A percentile compares a stretch with the other conserved stretches of the same genome.
These are phyloP conservation scores for Podargus strigoides DNA, from an alignment of 2,797 vertebrate genomes.

Conservation along the genomic window DNA sequence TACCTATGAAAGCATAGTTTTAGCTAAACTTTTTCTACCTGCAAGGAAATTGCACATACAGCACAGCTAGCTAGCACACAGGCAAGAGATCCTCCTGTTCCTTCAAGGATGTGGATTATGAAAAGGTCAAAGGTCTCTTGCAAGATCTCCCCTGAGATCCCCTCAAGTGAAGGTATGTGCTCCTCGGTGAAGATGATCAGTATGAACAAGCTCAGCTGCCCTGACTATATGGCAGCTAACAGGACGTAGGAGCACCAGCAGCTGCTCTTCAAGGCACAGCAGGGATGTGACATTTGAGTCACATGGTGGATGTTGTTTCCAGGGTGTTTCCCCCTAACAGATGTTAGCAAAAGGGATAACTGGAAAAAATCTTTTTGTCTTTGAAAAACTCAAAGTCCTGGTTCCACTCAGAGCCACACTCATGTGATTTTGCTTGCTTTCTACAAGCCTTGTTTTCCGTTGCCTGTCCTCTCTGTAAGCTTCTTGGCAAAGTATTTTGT, in stretches of 20 bases:
- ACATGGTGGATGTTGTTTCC: neutral
- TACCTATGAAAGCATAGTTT: neutral
- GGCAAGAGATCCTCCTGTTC: neutral
- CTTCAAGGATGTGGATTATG: neutral
- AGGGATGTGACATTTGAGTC: neutral
- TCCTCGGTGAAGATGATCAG: neutral
- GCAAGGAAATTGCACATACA: neutral
- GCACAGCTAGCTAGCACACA: neutral
- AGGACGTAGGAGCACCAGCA: neutral
- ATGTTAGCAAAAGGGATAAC: neutral
- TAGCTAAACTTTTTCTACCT: no score
- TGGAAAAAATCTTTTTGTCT: neutral
- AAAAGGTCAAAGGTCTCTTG: neutral
- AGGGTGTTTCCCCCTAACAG: neutral
- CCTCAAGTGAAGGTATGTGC: neutral
- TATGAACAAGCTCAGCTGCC: neutral
- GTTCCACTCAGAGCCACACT: neutral
- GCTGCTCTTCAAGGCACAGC: neutral
- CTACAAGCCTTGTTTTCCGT: neutral
- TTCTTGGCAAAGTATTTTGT: neutral
- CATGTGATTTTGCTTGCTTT: rapidly evolving
- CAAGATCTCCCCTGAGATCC: neutral
- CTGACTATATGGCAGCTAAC: neutral
- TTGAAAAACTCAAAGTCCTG: neutral
- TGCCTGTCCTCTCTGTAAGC: neutral